Percentiles rank a stretch among this genome's conserved stretches.
Evolutionary conservation across 2,113 vertebrate species (phyloP).

Genomic region (Nannobrachium achirus): DNA sequence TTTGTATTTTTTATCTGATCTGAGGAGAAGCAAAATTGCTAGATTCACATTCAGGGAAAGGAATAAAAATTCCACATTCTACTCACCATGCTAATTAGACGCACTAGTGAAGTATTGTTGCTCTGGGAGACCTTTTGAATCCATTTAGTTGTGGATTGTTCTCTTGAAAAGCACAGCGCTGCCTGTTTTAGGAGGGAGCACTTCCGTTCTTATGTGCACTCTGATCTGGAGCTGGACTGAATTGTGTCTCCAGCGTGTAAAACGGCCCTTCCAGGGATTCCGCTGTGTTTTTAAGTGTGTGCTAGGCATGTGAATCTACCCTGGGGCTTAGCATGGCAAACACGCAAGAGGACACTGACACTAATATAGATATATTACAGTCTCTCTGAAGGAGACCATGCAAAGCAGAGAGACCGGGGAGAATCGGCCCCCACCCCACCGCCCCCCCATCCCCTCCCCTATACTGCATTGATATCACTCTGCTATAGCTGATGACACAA

Average conservation of each 20-base stretch:
- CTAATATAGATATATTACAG: constrained; percentile 68
- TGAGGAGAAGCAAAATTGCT: constrained; percentile 44
- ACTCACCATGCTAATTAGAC: constrained; percentile 66
- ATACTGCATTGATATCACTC: constrained; percentile 30
- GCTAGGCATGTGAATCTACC: constrained; percentile 14
- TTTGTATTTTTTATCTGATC: constrained; percentile 45
- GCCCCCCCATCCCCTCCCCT: not conserved
- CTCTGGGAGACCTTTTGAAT: constrained; percentile 55
- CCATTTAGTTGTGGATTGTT: constrained; percentile 52
- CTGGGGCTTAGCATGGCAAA: constrained; percentile 42
- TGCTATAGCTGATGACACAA: constrained; percentile 30
- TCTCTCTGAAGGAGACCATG: constrained; percentile 45
- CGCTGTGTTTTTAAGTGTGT: constrained; percentile 31
- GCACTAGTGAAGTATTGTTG: constrained; percentile 62
- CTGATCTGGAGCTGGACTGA: constrained; percentile 43
- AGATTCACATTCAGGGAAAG: constrained; percentile 51
- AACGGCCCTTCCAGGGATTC: constrained; percentile 29
- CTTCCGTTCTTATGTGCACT: constrained; percentile 7
- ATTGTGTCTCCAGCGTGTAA: constrained; percentile 22
- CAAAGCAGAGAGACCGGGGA: constrained; percentile 39
- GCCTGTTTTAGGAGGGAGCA: constrained; percentile 45
- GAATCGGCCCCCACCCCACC: constrained; percentile 7
- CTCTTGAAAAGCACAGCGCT: constrained; percentile 51
- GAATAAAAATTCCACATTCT: constrained; percentile 42
- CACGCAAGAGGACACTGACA: constrained; percentile 43